Base-by-base conservation (phyloP, 92 coral and sea anemone genomes). In the Chrysogorgia sp. region DNA sequence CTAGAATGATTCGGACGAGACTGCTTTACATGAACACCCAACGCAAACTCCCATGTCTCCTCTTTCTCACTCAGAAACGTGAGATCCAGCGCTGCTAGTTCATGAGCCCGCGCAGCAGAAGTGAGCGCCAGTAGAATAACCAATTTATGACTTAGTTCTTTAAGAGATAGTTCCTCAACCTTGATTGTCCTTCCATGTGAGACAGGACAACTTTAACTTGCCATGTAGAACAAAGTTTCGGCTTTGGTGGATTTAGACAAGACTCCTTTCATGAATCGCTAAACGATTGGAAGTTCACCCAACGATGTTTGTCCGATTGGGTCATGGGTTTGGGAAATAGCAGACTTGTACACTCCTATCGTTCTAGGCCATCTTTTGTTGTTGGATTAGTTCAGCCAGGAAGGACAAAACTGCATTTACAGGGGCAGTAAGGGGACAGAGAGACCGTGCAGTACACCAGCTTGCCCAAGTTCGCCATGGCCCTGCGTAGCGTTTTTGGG, bases 241-340 rank as follows among this genome's bases (percentile, higher is more conserved):
- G 85, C 15, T 58, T 22, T n/a, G 85, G 85, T 0, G 85, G 81
- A 19, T 63, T 79, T 33, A 69, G 19, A 17, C 78, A 80, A 85
- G 5, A 80, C 25, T 8, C 80, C 82, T 61, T 86, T 86, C 79
- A 86, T 74, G 19, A 85, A 82, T 8, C 85, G 61, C 32, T 64
- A 72, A 22, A 81, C 79, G 30, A 86, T 53, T 4, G 90, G 86
- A 30, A 71, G 60, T 34, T 63, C 57, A 0, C 85, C 84, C 75
- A 34, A 26, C 34, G 74, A 2, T 0, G 34, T 56, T 22, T 72
- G 31, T 29, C 74, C 86, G 24, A 71, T 35, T 20, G 81, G 88
- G 20, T 78, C 75, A 45, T 71, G 88, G 35, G 84, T 59, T 70
- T 78, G 88, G 6, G 80, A 84, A 17, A 84, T 84, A 23, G 80